These are phyloP conservation scores for Macroramphosus scolopax DNA, from an alignment of 2,797 vertebrate genomes.

Conservation along the genomic window DNA sequence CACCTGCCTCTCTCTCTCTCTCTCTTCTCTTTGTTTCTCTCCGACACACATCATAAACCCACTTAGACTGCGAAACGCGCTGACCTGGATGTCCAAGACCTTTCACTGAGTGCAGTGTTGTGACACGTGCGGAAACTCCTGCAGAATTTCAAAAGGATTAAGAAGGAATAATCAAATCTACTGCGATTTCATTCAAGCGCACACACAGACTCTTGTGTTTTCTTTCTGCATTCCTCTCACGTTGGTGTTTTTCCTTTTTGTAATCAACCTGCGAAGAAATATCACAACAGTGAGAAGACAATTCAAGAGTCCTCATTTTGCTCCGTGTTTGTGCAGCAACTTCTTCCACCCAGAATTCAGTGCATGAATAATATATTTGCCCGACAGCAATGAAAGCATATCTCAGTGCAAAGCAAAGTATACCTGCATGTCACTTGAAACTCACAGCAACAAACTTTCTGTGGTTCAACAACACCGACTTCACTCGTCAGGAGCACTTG, in stretches of 20 bases:
- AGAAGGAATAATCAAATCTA: slow-evolving; percentile 13
- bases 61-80: background rate
- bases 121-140: slow-evolving; percentile 26
- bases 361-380: too few relatives aligned
- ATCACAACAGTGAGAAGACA: too few relatives aligned
- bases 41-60: slow-evolving; percentile 3
- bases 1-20: slow-evolving; percentile 44
- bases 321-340: too few relatives aligned
- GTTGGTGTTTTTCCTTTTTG: too few relatives aligned
- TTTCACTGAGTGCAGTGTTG: slow-evolving; percentile 11
- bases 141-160: slow-evolving; percentile 16
- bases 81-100: slow-evolving; percentile 17
- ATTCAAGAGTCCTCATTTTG: too few relatives aligned
- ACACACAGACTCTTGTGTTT: slow-evolving; percentile 4
- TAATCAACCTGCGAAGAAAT: too few relatives aligned
- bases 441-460: slow-evolving; percentile 21
- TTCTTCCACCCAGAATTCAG: too few relatives aligned
- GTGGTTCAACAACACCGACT: slow-evolving; percentile 2
- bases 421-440: slow-evolving; percentile 18
- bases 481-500: slow-evolving; percentile 24
- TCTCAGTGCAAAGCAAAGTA: slow-evolving; percentile 12
- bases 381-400: too few relatives aligned
- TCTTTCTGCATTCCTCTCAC: slow-evolving; percentile 18
- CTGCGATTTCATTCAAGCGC: slow-evolving; percentile 13
- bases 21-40: background rate